Base-by-base conservation (phyloP, 2,888 invertebrate genomes). In the Catocala fraxini region DNA sequence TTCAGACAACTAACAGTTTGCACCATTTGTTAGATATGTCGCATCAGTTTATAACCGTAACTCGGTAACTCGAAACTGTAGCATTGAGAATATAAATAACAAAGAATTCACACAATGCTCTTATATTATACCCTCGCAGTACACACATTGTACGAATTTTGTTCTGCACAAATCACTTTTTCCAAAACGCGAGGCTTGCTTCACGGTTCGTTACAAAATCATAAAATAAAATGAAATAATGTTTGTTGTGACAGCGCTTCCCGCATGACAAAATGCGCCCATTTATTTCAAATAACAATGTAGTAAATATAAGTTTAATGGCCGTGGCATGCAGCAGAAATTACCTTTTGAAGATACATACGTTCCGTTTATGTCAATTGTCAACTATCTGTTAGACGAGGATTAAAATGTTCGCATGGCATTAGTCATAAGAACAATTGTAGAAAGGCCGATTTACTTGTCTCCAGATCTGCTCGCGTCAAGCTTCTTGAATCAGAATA, bases 181-280 rank as follows among this genome's bases (percentile, higher is more conserved):
- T 84, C 86, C 85, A 84, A 90, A 92, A 88, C 80, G 88, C 82
- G 79, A 81, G 79, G 68, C 67, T 85, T 81, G 80, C 89, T 90
- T 93, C 92, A 93, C 88, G 93, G 88, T 73, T 80, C 84, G 83
- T 93, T 93, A 93, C 86, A 79, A 83, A 86, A 88, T 88, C 91
- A 87, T 92, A 91, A 92, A 92, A 86, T 89, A 85, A 89, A 91
- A 90, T 90, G 85, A 90, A 89, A 89, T 91, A 91, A 91, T 89
- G 90, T 91, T 89, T 93, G 92, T 93, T 93, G 90, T 93, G 93
- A 92, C 93, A 92, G 88, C 81, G 87, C 86, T 87, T 87, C 88
- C 90, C 89, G 89, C 91, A 89, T 92, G 88, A 91, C 92, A 90
- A 88, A 91, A 91, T 85, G 85, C 83, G 81, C 76, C 85, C 90